A percentile compares a stretch with the other conserved stretches of the same genome.
Evolutionary conservation across 2,888 invertebrate genomes (phyloP).

Genomic region (Sinohyriopsis cumingii): DNA sequence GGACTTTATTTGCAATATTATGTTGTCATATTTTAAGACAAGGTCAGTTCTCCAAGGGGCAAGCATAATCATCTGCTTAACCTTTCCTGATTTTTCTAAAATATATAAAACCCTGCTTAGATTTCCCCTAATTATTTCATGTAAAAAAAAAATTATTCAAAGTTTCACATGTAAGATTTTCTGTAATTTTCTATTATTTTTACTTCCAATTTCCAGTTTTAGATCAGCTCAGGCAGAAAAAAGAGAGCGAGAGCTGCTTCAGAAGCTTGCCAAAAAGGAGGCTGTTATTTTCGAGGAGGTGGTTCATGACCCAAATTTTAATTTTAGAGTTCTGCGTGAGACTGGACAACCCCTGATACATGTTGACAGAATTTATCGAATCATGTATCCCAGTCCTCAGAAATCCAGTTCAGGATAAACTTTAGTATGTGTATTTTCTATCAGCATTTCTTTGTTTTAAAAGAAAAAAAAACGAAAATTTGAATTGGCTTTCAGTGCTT

Average conservation of each 20-base stretch:
- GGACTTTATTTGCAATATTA: too few species aligned
- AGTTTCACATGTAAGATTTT: background rate
- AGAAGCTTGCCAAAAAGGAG: slow-evolving; percentile 17
- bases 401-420: slow-evolving; percentile 1
- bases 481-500: background rate
- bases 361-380: slow-evolving; percentile 59
- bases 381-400: slow-evolving; percentile 54
- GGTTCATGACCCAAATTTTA: slow-evolving; percentile 62
- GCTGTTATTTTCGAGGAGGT: slow-evolving; percentile 60
- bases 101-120: too few species aligned
- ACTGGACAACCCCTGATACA: slow-evolving; percentile 43
- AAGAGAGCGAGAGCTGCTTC: background rate
- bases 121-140: too few species aligned
- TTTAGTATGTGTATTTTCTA: slow-evolving; percentile 10
- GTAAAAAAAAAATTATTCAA: too few species aligned
- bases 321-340: slow-evolving; percentile 51
- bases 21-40: too few species aligned
- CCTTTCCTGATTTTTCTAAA: too few species aligned
- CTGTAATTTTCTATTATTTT: background rate
- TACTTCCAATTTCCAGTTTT: slow-evolving; percentile 4
- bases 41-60: too few species aligned
- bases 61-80: too few species aligned
- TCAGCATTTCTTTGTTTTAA: slow-evolving; percentile 1
- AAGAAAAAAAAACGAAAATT: background rate
- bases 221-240: background rate